A percentile compares a stretch with the other conserved stretches of the same genome.
These are phyloP conservation scores for Centrocercus urophasianus DNA, from an alignment of 2,113 vertebrate genomes.

Conservation along the genomic window DNA sequence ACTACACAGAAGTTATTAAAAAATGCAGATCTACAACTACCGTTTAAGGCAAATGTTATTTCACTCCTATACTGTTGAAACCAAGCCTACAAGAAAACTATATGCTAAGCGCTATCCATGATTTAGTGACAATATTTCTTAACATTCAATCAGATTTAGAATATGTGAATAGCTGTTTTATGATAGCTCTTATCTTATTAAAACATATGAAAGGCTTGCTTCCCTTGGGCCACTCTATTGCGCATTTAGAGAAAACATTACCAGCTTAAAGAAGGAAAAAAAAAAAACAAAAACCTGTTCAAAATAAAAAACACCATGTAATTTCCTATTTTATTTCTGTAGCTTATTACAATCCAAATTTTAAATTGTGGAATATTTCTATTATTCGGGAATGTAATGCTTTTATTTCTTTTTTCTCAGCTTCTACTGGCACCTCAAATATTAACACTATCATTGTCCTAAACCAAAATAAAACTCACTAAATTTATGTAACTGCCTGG, in stretches of 20 bases:
- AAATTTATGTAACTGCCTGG: rapidly evolving
- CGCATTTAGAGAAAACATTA: conserved; percentile 42
- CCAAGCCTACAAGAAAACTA: conserved; percentile 26
- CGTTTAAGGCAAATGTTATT: not conserved
- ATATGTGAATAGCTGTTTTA: conserved; percentile 68
- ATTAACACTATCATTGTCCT: not conserved
- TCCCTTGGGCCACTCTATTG: conserved; percentile 45
- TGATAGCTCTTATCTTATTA: conserved; percentile 73
- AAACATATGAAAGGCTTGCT: conserved; percentile 68
- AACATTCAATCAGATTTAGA: conserved; percentile 72
- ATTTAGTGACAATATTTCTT: conserved; percentile 59
- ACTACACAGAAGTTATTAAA: not conserved
- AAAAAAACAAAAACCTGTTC: not conserved
- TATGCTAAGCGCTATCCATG: conserved; percentile 12
- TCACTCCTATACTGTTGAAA: not conserved
- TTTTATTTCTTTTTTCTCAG: too few relatives aligned
- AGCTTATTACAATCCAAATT: not conserved
- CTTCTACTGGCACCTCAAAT: not conserved
- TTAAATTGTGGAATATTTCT: not conserved
- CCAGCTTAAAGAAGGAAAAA: conserved; percentile 41
- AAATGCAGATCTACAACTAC: not conserved
- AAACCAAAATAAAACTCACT: not conserved
- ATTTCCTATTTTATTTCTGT: conserved; percentile 11
- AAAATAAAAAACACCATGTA: not conserved
- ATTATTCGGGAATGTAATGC: not conserved